phyloP scores from a whole-genome alignment of 1,140 invertebrate genomes.

The Drosophila simulans region DNA sequence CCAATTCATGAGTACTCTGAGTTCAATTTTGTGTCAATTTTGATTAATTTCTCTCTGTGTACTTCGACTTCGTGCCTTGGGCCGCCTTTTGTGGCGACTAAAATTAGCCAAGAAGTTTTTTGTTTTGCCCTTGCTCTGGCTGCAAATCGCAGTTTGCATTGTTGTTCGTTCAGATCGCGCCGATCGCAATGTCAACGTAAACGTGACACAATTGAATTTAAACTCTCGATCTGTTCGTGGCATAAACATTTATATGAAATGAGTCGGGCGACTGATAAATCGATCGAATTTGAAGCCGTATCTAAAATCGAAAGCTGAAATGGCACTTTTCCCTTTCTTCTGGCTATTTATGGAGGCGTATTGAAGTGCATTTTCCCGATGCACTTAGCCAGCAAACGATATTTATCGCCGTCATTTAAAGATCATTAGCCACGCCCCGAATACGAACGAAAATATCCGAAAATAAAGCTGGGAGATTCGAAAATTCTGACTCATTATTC shows the following conservation, averaged over 20 bases:
- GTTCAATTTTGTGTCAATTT: no score
- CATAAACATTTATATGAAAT: constrained; percentile 45
- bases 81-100: constrained; percentile 46
- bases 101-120: constrained; percentile 49
- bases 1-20: no score
- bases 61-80: constrained; percentile 36
- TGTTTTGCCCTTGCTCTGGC: constrained; percentile 22
- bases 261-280: background rate
- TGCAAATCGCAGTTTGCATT: constrained; percentile 20
- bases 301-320: constrained; percentile 10
- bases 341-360: constrained; percentile 22
- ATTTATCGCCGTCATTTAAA: constrained; percentile 66
- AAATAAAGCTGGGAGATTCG: constrained; percentile 6
- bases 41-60: background rate
- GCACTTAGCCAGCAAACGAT: constrained; percentile 38
- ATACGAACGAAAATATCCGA: constrained; percentile 1
- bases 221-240: constrained; percentile 4
- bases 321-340: background rate
- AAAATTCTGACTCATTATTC: constrained; percentile 11
- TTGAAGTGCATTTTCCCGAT: background rate
- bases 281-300: background rate
- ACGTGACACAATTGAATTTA: constrained; percentile 59
- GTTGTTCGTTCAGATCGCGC: background rate
- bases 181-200: constrained; percentile 45
- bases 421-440: constrained; percentile 58